Conservation (phyloP, 2,888 invertebrate species). For the Drosophila pegasa region DNA sequence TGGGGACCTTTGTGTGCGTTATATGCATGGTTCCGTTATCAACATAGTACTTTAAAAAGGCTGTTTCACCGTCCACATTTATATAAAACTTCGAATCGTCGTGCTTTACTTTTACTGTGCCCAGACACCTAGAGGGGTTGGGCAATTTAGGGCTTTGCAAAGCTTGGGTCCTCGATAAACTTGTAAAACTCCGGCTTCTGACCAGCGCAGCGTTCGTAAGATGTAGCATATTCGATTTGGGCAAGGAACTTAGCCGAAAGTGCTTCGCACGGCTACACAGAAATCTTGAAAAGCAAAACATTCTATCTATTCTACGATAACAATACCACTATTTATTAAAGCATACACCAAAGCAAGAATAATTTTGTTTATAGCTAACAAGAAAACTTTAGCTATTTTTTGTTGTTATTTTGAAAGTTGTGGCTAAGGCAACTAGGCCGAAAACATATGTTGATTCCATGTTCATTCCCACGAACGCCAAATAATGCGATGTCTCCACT, state of each 20-base stretch:
- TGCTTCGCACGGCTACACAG: slow-evolving; percentile 5
- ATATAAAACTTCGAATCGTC: slow-evolving; percentile 29
- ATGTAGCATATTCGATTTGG: neutral
- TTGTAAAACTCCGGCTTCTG: neutral
- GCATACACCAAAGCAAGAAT: neutral
- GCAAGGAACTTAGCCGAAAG: neutral
- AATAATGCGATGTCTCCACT: slow-evolving; percentile 2
- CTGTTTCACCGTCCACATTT: slow-evolving; percentile 12
- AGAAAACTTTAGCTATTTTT: neutral
- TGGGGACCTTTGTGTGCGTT: slow-evolving; percentile 37
- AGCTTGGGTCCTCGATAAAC: neutral
- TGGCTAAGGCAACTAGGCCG: neutral
- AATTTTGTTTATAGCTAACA: neutral
- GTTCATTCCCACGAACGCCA: too few species aligned
- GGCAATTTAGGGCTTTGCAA: neutral
- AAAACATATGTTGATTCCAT: neutral
- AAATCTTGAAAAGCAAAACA: slow-evolving; percentile 24
- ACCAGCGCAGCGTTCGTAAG: neutral
- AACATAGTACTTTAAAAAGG: slow-evolving; percentile 24
- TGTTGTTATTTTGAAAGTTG: neutral
- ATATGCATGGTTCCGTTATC: slow-evolving; percentile 38
- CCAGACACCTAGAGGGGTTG: slow-evolving; percentile 10
- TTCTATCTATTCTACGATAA: neutral
- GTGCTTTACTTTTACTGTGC: slow-evolving; percentile 6
- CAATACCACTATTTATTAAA: neutral